A percentile compares a stretch with the other conserved stretches of the same genome.
Evolutionary conservation across 2,113 vertebrate genomes (phyloP).

Genomic region (Gadus chalcogrammus): DNA sequence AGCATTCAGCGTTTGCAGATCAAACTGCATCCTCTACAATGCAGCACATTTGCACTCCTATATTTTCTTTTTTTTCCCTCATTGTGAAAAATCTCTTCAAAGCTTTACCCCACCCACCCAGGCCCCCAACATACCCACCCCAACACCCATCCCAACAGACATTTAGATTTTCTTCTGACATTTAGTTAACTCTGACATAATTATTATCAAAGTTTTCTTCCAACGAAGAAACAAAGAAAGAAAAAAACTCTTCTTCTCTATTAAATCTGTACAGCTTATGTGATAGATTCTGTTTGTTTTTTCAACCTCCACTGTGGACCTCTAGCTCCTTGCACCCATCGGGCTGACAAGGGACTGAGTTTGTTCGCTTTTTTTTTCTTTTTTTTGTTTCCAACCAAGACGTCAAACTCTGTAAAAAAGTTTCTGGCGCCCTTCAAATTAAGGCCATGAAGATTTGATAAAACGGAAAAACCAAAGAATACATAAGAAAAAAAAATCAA

Average conservation of each 20-base stretch:
- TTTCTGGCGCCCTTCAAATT: conserved; percentile 94
- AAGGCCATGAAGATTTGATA: conserved; percentile 99
- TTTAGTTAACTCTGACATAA: conserved; percentile 85
- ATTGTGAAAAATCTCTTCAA: conserved; percentile 87
- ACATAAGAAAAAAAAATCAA: conserved; percentile 63
- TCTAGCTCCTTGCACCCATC: conserved; percentile 78
- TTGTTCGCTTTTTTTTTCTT: conserved; percentile 57
- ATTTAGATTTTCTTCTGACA: conserved; percentile 87
- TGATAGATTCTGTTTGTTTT: conserved; percentile 67
- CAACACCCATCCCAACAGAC: conserved; percentile 72
- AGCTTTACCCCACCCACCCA: conserved; percentile 69
- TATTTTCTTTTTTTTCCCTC: conserved; percentile 74
- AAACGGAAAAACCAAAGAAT: conserved; percentile 81
- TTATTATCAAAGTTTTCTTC: conserved; percentile 92
- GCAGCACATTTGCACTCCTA: conserved; percentile 76
- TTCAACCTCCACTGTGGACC: conserved; percentile 73
- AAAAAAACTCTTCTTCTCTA: conserved; percentile 77
- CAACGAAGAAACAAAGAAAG: conserved; percentile 84
- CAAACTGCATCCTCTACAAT: conserved; percentile 84
- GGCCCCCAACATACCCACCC: background rate
- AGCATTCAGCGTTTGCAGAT: conserved; percentile 81
- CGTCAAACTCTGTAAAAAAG: conserved; percentile 76
- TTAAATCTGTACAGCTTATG: conserved; percentile 93
- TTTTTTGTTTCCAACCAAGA: conserved; percentile 77
- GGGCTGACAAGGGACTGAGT: conserved; percentile 71